Conservation (phyloP, 2,888 invertebrate species). For the Hirtodrosophila cameraria region DNA sequence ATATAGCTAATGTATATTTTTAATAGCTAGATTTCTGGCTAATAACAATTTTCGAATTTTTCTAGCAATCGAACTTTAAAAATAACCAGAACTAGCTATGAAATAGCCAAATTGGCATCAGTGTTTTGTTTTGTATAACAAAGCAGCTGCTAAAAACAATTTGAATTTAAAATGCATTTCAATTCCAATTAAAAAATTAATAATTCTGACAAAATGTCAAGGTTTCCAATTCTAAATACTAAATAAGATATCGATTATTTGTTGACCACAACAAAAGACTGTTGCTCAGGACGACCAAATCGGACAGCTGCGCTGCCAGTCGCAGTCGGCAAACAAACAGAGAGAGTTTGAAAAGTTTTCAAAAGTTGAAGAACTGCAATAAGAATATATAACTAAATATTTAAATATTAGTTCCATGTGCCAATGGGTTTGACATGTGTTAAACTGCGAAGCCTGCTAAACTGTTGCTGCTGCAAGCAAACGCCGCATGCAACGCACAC, state of each 20-base stretch:
- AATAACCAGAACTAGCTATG: too few species aligned
- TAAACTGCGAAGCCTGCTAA: slow-evolving; percentile 47
- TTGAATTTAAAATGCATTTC: not conserved
- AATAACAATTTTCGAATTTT: too few species aligned
- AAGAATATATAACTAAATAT: not conserved
- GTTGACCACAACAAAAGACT: slow-evolving; percentile 27
- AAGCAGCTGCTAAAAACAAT: not conserved
- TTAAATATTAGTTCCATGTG: slow-evolving; percentile 16
- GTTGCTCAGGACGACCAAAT: slow-evolving; percentile 32
- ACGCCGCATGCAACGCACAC: not conserved
- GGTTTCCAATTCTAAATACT: too few species aligned
- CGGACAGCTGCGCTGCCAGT: slow-evolving; percentile 49
- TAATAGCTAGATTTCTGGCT: too few species aligned
- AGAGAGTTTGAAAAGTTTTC: not conserved
- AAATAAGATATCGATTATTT: too few species aligned
- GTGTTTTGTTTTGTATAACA: not conserved
- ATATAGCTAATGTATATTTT: too few species aligned
- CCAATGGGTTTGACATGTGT: slow-evolving; percentile 59
- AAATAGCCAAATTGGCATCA: too few species aligned
- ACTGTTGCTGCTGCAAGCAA: slow-evolving; percentile 18
- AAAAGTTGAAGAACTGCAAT: not conserved
- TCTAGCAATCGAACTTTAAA: too few species aligned
- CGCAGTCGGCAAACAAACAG: slow-evolving; percentile 50
- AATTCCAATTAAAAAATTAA: not conserved
- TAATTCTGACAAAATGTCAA: not conserved